Conservation (phyloP, 2,888 invertebrate genomes). For the Folsomia manolachei region DNA sequence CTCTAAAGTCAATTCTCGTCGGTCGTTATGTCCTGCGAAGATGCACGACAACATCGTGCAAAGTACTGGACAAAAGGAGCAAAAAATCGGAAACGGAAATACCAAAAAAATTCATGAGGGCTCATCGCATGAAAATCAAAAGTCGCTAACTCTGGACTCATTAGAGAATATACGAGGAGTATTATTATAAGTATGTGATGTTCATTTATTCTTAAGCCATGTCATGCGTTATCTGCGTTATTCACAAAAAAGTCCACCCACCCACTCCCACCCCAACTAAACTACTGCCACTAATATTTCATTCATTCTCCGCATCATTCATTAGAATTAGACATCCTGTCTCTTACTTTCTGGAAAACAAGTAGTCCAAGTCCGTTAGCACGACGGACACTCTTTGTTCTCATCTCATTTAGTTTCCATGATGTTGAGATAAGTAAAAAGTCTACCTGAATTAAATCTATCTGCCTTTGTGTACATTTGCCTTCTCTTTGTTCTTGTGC, state of each 20-base stretch:
- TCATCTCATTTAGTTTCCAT: too few species aligned
- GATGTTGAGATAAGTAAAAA: too few species aligned
- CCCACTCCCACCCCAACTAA: too few species aligned
- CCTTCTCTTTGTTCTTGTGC: too few species aligned
- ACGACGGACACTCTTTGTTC: too few species aligned
- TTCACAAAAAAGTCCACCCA: not conserved
- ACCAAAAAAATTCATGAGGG: conserved; percentile 18
- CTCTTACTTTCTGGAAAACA: not conserved
- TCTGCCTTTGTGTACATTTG: too few species aligned
- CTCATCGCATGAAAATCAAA: not conserved
- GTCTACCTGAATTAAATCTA: too few species aligned
- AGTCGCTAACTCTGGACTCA: not conserved
- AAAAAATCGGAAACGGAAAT: conserved; percentile 37
- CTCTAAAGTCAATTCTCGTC: too few species aligned
- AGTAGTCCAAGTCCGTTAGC: too few species aligned
- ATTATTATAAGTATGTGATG: too few species aligned
- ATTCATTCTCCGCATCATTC: not conserved
- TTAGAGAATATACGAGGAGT: not conserved
- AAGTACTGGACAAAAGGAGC: conserved; percentile 5
- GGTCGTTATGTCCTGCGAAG: too few species aligned
- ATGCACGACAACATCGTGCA: too few species aligned
- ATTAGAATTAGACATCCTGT: not conserved
- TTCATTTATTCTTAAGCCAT: not conserved
- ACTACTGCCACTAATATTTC: not conserved
- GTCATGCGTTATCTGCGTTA: not conserved